phyloP scores from a whole-genome alignment of 2,113 vertebrate genomes.

The Otolemur garnettii region DNA sequence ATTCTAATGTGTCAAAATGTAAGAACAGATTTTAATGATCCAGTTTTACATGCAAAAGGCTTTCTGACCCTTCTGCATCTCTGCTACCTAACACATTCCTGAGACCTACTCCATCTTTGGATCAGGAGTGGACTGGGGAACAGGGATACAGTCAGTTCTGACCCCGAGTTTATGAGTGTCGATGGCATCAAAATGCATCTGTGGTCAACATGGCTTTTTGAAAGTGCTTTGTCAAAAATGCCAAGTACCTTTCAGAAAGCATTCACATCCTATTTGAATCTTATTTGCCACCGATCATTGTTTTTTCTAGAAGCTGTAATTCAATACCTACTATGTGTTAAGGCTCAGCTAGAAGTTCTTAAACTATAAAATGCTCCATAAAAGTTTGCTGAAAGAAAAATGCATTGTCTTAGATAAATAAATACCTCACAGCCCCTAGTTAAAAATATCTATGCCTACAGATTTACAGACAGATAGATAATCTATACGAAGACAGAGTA shows the following conservation, averaged over 20 bases:
- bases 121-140: neutral
- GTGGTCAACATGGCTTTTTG: neutral
- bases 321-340: neutral
- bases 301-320: slow-evolving; percentile 16
- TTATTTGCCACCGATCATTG: neutral
- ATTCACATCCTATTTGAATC: neutral
- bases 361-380: slow-evolving; percentile 12
- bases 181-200: neutral
- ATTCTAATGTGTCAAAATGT: neutral
- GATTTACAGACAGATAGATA: neutral
- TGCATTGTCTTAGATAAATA: neutral
- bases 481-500: neutral
- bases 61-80: neutral
- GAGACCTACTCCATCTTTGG: neutral
- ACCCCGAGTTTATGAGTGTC: neutral
- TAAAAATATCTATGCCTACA: slow-evolving; percentile 6
- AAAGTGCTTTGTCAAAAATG: slow-evolving; percentile 35
- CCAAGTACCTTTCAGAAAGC: neutral
- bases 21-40: slow-evolving; percentile 7
- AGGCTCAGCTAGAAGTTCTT: neutral
- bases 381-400: slow-evolving; percentile 16
- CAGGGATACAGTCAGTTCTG: neutral
- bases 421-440: neutral
- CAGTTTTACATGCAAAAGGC: neutral
- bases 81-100: neutral